phyloP scores from a whole-genome alignment of 2,113 vertebrate species.

The Orcinus orca region DNA sequence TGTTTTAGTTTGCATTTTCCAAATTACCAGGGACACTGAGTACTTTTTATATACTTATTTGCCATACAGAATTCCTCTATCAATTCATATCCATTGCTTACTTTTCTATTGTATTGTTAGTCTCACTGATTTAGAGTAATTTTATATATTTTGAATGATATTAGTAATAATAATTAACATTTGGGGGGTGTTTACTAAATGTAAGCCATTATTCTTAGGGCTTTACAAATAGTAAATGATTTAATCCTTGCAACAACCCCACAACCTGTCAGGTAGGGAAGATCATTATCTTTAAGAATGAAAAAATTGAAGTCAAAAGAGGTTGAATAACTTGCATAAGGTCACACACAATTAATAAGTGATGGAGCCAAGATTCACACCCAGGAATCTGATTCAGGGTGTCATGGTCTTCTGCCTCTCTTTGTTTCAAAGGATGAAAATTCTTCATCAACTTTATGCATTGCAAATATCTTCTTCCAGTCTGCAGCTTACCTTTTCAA shows the following conservation, averaged over 20 bases:
- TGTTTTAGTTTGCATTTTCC: not conserved
- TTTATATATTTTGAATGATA: not conserved
- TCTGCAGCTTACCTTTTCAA: not conserved
- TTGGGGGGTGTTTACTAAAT: not conserved
- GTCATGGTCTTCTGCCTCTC: not conserved
- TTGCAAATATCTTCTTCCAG: not conserved
- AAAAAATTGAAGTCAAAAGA: not conserved
- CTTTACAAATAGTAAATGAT: not conserved
- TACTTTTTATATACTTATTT: not conserved
- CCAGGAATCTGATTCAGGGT: not conserved
- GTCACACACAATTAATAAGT: not conserved
- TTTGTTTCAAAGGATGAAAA: conserved; percentile 8
- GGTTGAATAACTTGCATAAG: not conserved
- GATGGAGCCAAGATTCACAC: not conserved
- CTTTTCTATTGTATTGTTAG: not conserved
- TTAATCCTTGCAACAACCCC: not conserved
- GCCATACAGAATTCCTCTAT: not conserved
- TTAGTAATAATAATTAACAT: not conserved
- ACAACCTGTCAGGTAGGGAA: not conserved
- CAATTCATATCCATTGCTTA: not conserved
- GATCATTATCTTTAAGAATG: not conserved
- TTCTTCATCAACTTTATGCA: not conserved
- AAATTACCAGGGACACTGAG: not conserved
- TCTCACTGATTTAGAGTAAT: not conserved
- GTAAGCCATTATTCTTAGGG: not conserved